Evolutionary conservation across 2,797 vertebrate genomes (phyloP).

Genomic region (Gorsachius magnificus): DNA sequence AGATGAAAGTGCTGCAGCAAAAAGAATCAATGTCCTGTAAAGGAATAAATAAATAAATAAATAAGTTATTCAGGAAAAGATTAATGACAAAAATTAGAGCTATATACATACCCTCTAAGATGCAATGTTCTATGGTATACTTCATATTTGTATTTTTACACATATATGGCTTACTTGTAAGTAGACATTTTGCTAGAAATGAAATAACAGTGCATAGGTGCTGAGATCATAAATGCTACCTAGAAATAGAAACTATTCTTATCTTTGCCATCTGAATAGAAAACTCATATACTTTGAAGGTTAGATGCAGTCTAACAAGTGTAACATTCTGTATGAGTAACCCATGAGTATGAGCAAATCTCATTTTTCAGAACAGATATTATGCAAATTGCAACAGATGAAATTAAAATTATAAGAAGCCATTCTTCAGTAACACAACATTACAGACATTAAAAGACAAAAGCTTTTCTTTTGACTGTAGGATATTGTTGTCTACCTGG

Average conservation of each 20-base stretch:
- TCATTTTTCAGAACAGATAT: background rate
- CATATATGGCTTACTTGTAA: background rate
- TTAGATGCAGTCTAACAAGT: background rate
- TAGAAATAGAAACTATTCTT: background rate
- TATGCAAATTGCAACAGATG: accelerated
- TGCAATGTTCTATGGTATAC: background rate
- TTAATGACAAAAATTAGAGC: background rate
- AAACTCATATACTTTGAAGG: background rate
- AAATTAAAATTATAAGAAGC: background rate
- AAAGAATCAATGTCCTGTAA: background rate
- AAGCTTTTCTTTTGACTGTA: background rate
- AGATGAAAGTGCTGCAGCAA: background rate
- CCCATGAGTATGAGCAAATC: background rate
- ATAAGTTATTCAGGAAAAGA: background rate
- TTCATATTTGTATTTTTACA: background rate
- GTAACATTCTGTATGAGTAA: background rate
- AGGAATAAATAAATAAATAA: background rate
- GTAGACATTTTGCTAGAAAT: background rate
- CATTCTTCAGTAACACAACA: background rate
- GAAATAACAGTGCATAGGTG: background rate
- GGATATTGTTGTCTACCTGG: too few relatives aligned
- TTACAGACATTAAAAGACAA: background rate
- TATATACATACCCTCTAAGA: background rate
- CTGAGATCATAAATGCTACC: background rate
- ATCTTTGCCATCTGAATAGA: background rate